Percentiles rank a stretch among this genome's conserved stretches.
phyloP scores from a whole-genome alignment of 2,888 invertebrate genomes.

The Agrotis exclamationis region DNA sequence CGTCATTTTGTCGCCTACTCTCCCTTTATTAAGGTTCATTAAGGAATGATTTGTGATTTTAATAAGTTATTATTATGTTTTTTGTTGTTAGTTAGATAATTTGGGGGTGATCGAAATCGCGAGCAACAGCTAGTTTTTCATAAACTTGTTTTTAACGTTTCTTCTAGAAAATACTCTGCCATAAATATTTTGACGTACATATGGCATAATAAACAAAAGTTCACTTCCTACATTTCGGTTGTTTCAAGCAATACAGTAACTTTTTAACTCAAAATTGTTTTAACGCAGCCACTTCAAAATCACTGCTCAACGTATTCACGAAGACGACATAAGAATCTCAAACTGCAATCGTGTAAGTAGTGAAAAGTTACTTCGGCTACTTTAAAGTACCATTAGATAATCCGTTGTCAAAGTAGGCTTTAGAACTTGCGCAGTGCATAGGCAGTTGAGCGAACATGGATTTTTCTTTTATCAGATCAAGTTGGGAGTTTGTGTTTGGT shows the following conservation, averaged over 20 bases:
- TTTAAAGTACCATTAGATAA: conserved; percentile 53
- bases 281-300: conserved; percentile 19
- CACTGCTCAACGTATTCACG: conserved; percentile 26
- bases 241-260: conserved; percentile 10
- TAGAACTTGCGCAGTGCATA: conserved; percentile 41
- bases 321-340: conserved; percentile 19
- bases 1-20: conserved; percentile 52
- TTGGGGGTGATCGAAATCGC: too few species aligned
- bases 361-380: conserved; percentile 25
- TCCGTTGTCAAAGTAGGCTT: conserved; percentile 46
- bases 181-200: too few species aligned
- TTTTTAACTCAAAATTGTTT: conserved; percentile 21
- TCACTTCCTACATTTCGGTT: background rate
- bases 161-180: too few species aligned
- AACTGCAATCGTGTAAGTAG: conserved; percentile 45
- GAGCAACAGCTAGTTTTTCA: too few species aligned
- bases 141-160: too few species aligned
- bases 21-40: conserved; percentile 30
- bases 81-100: background rate
- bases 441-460: conserved; percentile 30
- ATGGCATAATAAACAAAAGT: background rate
- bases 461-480: conserved; percentile 22
- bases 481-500: background rate
- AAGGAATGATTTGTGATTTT: conserved; percentile 39
- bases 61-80: conserved; percentile 30